Evolutionary conservation across 30 jellyfish, hydroid and myxozoan genomes (phyloP), one percentile per base, ranked within the genome.

Genomic region (Pseudorhiza aurosa): DNA sequence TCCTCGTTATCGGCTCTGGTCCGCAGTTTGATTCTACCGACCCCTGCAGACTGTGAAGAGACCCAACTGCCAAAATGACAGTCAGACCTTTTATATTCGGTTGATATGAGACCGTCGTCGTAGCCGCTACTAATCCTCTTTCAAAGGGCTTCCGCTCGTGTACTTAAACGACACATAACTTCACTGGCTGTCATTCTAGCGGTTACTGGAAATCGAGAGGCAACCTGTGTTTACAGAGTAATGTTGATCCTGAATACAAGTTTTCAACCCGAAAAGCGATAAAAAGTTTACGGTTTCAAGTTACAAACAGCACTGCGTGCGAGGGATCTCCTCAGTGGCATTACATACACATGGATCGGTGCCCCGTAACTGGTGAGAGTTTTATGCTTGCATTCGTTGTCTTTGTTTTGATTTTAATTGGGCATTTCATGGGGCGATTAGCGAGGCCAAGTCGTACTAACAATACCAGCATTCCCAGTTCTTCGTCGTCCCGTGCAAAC

Each of bases 61-160:
- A 60, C 81, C n/a, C 27, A 31, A 37, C 14, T 29, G 74, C 82
- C 89, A 60, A 73, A 77, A 43, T 77, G 74, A 77, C 89, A 60
- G 64, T 70, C 83, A 51, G 68, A 30, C 83, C 83, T 53, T 70
- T 64, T 39, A 39, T 76, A 40, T 33, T 80, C 84, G n/a, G 73
- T 29, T 65, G 83, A 80, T n/a, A 24, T 40, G 87, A 68, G 94
- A 59, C 87, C 39, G 85, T 53, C 69, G 79, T 37, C 35, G 55
- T 18, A 64, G 77, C 85, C 93, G 93, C 85, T 81, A 56, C 72
- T 81, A 81, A 65, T 67, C 93, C 87, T 10, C 33, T 82, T 68
- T 82, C 94, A 82, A 69, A 68, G 85, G 84, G 87, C 87, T 70
- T 68, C 94, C 94, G 87, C 94, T 82, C 87, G 39, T 25, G 60